Evolutionary conservation across 2,113 vertebrate genomes (phyloP).

Genomic region (Pollachius pollachius): DNA sequence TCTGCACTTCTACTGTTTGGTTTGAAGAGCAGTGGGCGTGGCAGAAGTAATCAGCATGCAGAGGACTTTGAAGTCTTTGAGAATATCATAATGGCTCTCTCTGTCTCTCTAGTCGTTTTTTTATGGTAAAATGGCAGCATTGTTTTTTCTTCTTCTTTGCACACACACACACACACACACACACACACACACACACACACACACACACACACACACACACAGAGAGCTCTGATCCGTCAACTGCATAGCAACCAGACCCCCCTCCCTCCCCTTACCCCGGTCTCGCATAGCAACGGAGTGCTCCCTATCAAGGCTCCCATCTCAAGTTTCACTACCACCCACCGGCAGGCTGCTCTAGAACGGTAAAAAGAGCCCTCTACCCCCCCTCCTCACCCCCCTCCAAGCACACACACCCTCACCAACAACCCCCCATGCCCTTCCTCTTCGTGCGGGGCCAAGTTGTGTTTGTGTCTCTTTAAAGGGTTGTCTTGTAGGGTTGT

Average conservation of each 20-base stretch:
- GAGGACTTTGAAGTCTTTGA: no score
- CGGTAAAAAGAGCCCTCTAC: slow-evolving; percentile 33
- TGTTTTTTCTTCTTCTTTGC: neutral
- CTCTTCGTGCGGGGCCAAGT: neutral
- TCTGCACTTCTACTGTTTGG: no score
- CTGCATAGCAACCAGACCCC: slow-evolving; percentile 31
- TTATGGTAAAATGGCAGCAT: neutral
- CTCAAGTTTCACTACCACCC: slow-evolving; percentile 57
- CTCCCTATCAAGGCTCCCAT: slow-evolving; percentile 29
- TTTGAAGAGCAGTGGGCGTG: no score
- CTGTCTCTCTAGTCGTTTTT: no score
- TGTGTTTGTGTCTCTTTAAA: neutral
- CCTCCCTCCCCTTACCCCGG: neutral
- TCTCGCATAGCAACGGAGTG: slow-evolving; percentile 47
- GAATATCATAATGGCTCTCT: slow-evolving; percentile 1
- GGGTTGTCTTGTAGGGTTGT: slow-evolving; percentile 35
- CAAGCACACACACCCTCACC: neutral
- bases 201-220: neutral
- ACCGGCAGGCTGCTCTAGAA: slow-evolving; percentile 49
- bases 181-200: slow-evolving; percentile 11
- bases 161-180: slow-evolving; percentile 4
- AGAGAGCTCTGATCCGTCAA: slow-evolving; percentile 20
- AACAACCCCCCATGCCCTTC: neutral
- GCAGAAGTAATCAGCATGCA: no score
- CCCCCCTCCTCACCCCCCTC: neutral